Base-by-base conservation (phyloP, 2,888 invertebrate species). In the Tortricodes alternella region DNA sequence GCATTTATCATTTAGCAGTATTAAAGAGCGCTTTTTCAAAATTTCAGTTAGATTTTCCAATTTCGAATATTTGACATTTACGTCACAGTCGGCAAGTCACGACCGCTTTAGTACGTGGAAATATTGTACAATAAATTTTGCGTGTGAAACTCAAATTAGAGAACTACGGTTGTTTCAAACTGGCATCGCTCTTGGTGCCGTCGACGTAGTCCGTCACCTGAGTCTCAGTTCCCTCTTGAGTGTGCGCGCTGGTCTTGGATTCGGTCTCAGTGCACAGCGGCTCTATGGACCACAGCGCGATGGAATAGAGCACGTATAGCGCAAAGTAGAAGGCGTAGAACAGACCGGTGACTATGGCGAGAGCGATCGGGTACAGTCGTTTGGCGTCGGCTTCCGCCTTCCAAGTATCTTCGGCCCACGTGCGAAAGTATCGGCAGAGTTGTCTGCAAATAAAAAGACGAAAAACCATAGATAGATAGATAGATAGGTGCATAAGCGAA, bases 361-460 rank as follows among this genome's bases (percentile, higher is more conserved):
- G 75, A 0, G 58, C 75, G 0, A 65, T 13, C 2, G 85, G 80
- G 50, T 44, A 62, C 38, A 74, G 21, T 15, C 78, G 78, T 2
- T 16, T 16, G 13, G 64, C 64, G 64, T 61, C 69, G 15, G 39
- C 3, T 9, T 73, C 76, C 16, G 56, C 29, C 53, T 61, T 65
- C 86, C 87, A 87, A 5, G 71, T 49, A 11, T 72, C 71, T 58
- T 83, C 84, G 0, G 87, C 77, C 83, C 85, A 84, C 1, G 64
- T 0, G 52, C 83, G 80, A 71, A 82, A 78, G 68, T 82, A 85
- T 0, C 74, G 68, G 70, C 81, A 81, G 46, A 74, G 61, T 34
- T 75, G 76, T 52, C 87, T 87, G 74, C 0, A 62, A 63, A 15
- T 1, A 6, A 37, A 16, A 6, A 16, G 6, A 9, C 13, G 23